A percentile compares a stretch with the other conserved stretches of the same genome.
These are phyloP conservation scores for Carabus problematicus DNA, from an alignment of 2,888 invertebrate genomes.

Conservation along the genomic window DNA sequence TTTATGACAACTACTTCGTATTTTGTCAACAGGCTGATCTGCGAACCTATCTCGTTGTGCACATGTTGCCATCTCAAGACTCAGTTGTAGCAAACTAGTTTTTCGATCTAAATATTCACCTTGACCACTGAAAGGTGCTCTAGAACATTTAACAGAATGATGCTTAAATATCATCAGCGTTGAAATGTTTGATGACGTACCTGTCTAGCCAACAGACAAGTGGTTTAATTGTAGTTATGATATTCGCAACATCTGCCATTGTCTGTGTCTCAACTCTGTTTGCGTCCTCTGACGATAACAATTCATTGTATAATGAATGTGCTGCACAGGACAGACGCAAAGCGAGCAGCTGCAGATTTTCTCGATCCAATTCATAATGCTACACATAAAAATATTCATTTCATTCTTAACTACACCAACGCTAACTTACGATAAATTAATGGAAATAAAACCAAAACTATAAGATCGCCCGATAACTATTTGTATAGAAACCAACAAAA, in stretches of 20 bases:
- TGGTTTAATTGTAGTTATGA: slow-evolving; percentile 84
- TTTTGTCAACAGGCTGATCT: slow-evolving; percentile 82
- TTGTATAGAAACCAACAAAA: background rate
- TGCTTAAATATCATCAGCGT: too few relatives aligned
- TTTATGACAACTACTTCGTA: slow-evolving; percentile 74
- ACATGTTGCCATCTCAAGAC: slow-evolving; percentile 86
- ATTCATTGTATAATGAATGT: slow-evolving; percentile 76
- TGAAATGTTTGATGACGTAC: slow-evolving; percentile 55
- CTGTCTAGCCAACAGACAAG: slow-evolving; percentile 92
- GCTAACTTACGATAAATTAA: too few relatives aligned
- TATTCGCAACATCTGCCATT: slow-evolving; percentile 84
- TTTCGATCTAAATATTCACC: slow-evolving; percentile 75
- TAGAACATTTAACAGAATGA: slow-evolving; percentile 47
- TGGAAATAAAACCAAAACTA: too few relatives aligned
- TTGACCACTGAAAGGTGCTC: slow-evolving; percentile 69
- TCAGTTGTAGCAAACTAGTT: slow-evolving; percentile 75
- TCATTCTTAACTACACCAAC: too few relatives aligned
- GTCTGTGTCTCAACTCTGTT: slow-evolving; percentile 78
- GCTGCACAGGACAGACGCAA: slow-evolving; percentile 84
- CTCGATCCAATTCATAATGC: slow-evolving; percentile 91
- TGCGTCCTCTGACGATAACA: slow-evolving; percentile 65
- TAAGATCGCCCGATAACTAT: background rate
- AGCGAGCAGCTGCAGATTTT: slow-evolving; percentile 90
- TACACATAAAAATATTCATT: slow-evolving; percentile 54
- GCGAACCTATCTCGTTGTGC: slow-evolving; percentile 92